Base-by-base conservation (phyloP, 1,140 invertebrate genomes). In the Drosophila punjabiensis region DNA sequence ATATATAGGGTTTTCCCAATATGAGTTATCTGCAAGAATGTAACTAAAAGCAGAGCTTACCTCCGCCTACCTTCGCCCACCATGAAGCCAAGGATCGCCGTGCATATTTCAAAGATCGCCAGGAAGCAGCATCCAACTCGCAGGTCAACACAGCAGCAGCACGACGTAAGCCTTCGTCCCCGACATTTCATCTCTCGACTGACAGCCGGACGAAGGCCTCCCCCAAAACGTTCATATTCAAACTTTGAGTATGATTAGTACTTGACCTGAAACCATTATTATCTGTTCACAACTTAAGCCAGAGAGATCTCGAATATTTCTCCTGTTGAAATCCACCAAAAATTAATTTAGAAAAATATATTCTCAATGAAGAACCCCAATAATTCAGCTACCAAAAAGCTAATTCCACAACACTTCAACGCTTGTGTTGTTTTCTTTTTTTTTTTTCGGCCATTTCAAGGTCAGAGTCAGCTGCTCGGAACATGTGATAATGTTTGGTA, bases 401-500 rank as follows among this genome's bases (percentile, higher is more conserved):
- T 30, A 39, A 48, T 45, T 48, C 37, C 16, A 35, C 65, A 71
- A 43, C 48, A 30, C 64, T 20, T 28, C 16, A 52, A 52, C 2
- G 45, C 33, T 73, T 52, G 53, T 53, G 20, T 16, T 24, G 24
- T 24, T 24, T 24, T 24, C 24, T 9, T 50, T 13, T 10, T 43
- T 30, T 43, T 67, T 74, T 74, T 73, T 73, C 37, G 68, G n/a
- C 55, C 47, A 74, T 30, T 52, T 37, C 71, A 75, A 75, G 71
- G 71, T 62, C 56, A 62, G 24, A 75, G 68, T 75, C 71, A 75
- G 71, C 71, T 75, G 71, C 71, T 75, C 37, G 71, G 69, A 75
- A 74, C 71, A 75, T 75, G 71, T 74, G 71, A 74, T 75, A 74
- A 75, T 75, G 71, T 75, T 75, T 75, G 68, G 69, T 75, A 75